Evolutionary conservation across 2,797 vertebrate genomes (phyloP), one percentile per base, ranked within the genome.

Genomic region (Meriones psammophilus): DNA sequence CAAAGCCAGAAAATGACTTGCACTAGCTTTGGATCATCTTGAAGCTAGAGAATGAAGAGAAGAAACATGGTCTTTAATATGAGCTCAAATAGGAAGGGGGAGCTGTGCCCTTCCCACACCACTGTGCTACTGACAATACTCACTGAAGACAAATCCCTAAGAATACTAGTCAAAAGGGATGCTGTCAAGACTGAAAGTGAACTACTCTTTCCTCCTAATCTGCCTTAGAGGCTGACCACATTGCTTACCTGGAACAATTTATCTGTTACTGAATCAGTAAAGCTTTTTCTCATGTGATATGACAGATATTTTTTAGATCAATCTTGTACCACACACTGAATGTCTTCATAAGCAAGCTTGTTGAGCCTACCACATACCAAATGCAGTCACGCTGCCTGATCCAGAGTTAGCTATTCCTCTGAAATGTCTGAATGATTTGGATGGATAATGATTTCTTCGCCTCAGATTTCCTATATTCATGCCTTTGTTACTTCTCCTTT

Each of bases 181-280:
- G 28, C 24, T 73, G 14, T 84, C 42, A 80, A 78, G 46, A 26
- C 36, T 88, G 39, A 54, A 73, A 22, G 88, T 62, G 42, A 86
- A 36, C 36, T 20, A 36, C 26, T 66, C 3, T 28, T 7, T 8
- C 3, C n/a, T 18, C 58, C 24, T 73, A 39, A 17, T 54, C n/a
- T 30, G 4, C 60, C 36, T 33, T 36, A 36, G 54, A 80, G 12
- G 83, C 84, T 60, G 69, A 96, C 20, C 64, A 36, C 36, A 80
- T 76, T 62, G 79, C 46, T 93, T 80, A 94, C 18, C 33, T 83
- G 87, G 80, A 97, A 87, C n/a, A 87, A 91, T 92, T 92, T 36
- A 60, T n/a, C 60, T 88, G 92, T 92, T 80, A 88, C 77, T 39
- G 56, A 42, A 94, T 94, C 26, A 78, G 42, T 26, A 80, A 15